Evolutionary conservation across 2,113 vertebrate genomes (phyloP).

Genomic region (Perca schrenkii): DNA sequence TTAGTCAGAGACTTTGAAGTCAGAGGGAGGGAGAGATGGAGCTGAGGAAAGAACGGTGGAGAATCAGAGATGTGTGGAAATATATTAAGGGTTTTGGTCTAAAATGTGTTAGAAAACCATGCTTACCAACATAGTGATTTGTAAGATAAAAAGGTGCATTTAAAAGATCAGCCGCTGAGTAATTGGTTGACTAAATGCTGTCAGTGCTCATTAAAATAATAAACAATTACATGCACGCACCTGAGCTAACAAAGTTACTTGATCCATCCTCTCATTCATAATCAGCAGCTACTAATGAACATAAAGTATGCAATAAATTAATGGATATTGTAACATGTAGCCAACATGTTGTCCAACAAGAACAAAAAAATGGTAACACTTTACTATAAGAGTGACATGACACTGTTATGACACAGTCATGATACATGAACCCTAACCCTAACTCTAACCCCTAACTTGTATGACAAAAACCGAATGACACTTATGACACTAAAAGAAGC

Average conservation of each 20-base stretch:
- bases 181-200: constrained; percentile 19
- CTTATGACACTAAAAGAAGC: too few relatives aligned
- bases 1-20: constrained; percentile 49
- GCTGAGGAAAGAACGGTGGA: neutral
- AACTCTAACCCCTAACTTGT: too few relatives aligned
- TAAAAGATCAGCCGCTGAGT: constrained; percentile 2
- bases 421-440: too few relatives aligned
- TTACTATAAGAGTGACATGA: too few relatives aligned
- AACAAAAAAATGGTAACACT: too few relatives aligned
- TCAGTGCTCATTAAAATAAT: neutral
- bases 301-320: neutral
- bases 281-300: neutral
- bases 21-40: neutral
- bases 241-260: fast-evolving
- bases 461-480: too few relatives aligned
- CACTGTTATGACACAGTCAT: too few relatives aligned
- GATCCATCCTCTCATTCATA: neutral
- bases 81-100: neutral
- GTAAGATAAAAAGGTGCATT: neutral
- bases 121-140: neutral
- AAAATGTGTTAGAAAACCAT: neutral
- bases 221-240: neutral
- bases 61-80: neutral
- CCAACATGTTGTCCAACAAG: neutral
- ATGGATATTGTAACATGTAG: neutral